These are phyloP conservation scores for Nymphalis polychloros DNA, from an alignment of 2,888 invertebrate genomes.

Conservation along the genomic window DNA sequence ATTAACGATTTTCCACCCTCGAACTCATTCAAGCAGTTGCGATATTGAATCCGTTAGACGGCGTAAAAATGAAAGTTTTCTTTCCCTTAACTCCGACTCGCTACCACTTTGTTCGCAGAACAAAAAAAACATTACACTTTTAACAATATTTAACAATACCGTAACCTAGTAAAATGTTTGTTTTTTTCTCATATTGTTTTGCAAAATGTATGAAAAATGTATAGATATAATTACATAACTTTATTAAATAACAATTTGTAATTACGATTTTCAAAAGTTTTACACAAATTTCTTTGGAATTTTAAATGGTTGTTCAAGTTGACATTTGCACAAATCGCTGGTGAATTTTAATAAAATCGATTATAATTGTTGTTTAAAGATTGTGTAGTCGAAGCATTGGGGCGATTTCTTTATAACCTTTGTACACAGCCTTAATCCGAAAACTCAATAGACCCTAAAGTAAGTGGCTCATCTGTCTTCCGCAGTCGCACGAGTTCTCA, in stretches of 20 bases:
- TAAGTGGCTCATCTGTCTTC: constrained; percentile 74
- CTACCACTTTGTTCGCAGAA: constrained; percentile 43
- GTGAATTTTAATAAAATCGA: constrained; percentile 21
- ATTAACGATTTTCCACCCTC: constrained; percentile 79
- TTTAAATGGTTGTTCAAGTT: background rate
- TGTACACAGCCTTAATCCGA: constrained; percentile 26
- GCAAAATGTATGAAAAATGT: no score
- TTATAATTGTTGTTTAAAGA: constrained; percentile 18
- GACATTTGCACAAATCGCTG: constrained; percentile 4
- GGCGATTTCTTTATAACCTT: constrained; percentile 29
- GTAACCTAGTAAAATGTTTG: background rate
- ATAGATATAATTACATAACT: no score
- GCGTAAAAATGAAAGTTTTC: constrained; percentile 80
- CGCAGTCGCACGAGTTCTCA: constrained; percentile 62
- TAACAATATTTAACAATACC: constrained; percentile 1
- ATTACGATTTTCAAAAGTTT: no score
- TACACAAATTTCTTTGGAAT: background rate
- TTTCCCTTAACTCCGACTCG: constrained; percentile 62
- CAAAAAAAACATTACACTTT: constrained; percentile 22
- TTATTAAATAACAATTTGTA: no score
- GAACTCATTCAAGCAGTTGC: constrained; percentile 79
- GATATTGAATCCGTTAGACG: constrained; percentile 81
- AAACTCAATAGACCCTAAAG: constrained; percentile 66
- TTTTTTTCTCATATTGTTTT: background rate
- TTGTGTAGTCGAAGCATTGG: constrained; percentile 21